phyloP scores from a whole-genome alignment of 2,797 vertebrate genomes.

The Coregonus sp. region DNA sequence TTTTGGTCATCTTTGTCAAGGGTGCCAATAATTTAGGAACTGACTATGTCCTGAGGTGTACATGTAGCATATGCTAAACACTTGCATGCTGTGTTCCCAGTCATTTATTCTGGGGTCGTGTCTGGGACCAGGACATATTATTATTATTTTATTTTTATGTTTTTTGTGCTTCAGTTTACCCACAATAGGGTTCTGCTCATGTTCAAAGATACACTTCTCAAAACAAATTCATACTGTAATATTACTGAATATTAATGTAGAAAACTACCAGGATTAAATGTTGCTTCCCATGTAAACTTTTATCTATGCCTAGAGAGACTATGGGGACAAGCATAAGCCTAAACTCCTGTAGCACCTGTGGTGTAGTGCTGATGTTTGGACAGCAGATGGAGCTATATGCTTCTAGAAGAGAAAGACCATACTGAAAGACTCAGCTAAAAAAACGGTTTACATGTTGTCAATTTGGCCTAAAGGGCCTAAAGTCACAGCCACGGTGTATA shows the following conservation, averaged over 20 bases:
- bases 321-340: too few species aligned
- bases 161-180: background rate
- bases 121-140: background rate
- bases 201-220: background rate
- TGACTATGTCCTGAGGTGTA: too few species aligned
- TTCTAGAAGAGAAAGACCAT: background rate
- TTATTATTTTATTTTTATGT: background rate
- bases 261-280: too few species aligned
- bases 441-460: background rate
- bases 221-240: background rate
- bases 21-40: too few species aligned
- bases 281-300: too few species aligned
- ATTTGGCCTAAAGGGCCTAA: background rate
- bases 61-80: background rate
- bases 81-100: background rate
- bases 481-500: background rate
- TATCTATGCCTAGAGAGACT: too few species aligned
- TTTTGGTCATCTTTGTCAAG: too few species aligned
- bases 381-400: slow-evolving; percentile 60
- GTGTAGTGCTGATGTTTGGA: background rate
- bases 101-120: background rate
- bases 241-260: too few species aligned
- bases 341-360: background rate
- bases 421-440: background rate
- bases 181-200: background rate